Base-by-base conservation (phyloP, 2,113 vertebrate genomes). In the Cinclus mexicanus region DNA sequence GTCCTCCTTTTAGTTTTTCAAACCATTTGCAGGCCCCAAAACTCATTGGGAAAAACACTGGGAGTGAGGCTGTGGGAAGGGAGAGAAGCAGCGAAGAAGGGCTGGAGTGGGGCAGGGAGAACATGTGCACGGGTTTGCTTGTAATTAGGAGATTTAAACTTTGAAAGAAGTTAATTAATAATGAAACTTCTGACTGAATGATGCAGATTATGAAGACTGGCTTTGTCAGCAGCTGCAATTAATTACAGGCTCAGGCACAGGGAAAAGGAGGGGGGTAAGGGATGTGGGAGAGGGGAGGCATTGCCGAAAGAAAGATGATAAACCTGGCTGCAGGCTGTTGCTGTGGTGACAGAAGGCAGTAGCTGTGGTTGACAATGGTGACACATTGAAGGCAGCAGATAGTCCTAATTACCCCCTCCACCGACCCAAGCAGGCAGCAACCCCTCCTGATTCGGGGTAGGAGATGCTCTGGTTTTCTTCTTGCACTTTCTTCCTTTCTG, bases 81-180 rank as follows among this genome's bases (percentile, higher is more conserved):
- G 25, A 94, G 47, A 70, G 12, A 19, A 56, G 33, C 2, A 12
- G 18, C 4, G 9, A 65, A 16, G 29, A 72, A 39, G 17, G 49
- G 52, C n/a, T 15, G 5, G 31, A 42, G 29, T 3, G 13, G 42
- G 25, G 11, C 0, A n/a, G 25, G 21, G 42, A 60, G 25, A 67
- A 64, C 56, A 31, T 20, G 39, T 68, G 76, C 31, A 56, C 6
- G 49, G 17, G 13, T 92, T 97, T 9, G 2, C 87, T 97, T 95
- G 89, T 97, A 98, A 98, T 98, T 97, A 97, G 97, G 96, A 96
- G 25, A 82, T 95, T 93, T 96, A 94, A 98, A 98, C 96, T 96
- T 98, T 28, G 69, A 75, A 97, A 94, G 91, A 98, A 98, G 97
- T 98, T 98, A 98, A 98, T 98, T 98, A 98, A 86, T 78, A 96